These are phyloP conservation scores for Erannis defoliaria DNA, from an alignment of 2,888 invertebrate species.

Conservation along the genomic window DNA sequence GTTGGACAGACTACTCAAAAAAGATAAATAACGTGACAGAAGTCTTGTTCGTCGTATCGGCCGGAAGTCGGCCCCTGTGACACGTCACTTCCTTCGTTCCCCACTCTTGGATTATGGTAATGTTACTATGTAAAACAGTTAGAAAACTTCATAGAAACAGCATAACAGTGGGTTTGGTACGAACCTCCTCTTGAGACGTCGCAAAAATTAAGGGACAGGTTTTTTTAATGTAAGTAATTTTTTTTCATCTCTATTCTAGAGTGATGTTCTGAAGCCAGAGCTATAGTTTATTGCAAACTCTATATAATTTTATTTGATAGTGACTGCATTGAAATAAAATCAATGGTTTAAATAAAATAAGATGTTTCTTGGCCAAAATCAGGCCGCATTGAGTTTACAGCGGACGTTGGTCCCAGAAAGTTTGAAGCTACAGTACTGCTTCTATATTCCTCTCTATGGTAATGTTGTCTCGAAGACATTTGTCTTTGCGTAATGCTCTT, in stretches of 20 bases:
- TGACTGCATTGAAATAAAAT: too few relatives aligned
- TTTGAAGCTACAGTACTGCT: slow-evolving; percentile 19
- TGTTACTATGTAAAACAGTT: slow-evolving; percentile 50
- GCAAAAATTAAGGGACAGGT: too few relatives aligned
- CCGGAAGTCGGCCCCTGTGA: slow-evolving; percentile 62
- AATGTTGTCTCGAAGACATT: slow-evolving; percentile 80
- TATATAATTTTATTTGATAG: too few relatives aligned
- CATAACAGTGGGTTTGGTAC: neutral
- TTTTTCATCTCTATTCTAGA: too few relatives aligned
- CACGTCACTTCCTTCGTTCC: slow-evolving; percentile 76
- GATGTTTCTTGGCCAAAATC: too few relatives aligned
- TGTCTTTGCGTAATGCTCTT: slow-evolving; percentile 77
- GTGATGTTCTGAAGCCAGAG: too few relatives aligned
- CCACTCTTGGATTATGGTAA: slow-evolving; percentile 81
- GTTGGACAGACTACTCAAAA: slow-evolving; percentile 56
- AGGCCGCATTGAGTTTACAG: too few relatives aligned
- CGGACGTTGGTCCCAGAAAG: neutral
- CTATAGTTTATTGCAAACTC: too few relatives aligned
- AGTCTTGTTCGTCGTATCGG: slow-evolving; percentile 51
- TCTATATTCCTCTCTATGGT: slow-evolving; percentile 61
- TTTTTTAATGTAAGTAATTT: too few relatives aligned
- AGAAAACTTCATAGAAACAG: slow-evolving; percentile 1
- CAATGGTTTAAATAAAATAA: too few relatives aligned
- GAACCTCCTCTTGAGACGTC: too few relatives aligned
- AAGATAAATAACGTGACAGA: slow-evolving; percentile 40